Evolutionary conservation across 2,888 invertebrate species (phyloP).

Genomic region (Drosophila merina): DNA sequence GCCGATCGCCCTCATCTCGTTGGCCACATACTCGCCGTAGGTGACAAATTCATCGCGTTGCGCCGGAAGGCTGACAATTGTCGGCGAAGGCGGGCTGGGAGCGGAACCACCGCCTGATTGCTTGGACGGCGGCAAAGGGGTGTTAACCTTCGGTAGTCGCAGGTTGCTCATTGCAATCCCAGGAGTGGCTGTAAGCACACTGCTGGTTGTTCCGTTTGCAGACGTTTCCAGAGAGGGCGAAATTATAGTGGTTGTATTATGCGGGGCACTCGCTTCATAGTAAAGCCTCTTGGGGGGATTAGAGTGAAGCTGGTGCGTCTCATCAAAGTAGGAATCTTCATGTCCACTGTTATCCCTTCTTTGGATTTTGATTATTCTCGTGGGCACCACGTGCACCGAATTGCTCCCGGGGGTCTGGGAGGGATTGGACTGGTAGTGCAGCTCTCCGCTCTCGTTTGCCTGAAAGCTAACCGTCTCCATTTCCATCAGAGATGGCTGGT

Average conservation of each 20-base stretch:
- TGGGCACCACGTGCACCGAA: slow-evolving; percentile 61
- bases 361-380: slow-evolving; percentile 82
- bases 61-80: slow-evolving; percentile 40
- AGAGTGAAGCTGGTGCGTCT: slow-evolving; percentile 66
- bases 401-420: slow-evolving; percentile 28
- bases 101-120: slow-evolving; percentile 43
- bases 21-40: slow-evolving; percentile 87
- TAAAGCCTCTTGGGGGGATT: slow-evolving; percentile 73
- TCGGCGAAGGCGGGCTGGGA: slow-evolving; percentile 42
- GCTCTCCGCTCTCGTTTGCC: slow-evolving; percentile 78
- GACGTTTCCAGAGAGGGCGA: slow-evolving; percentile 60
- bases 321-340: slow-evolving; percentile 76
- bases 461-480: slow-evolving; percentile 80
- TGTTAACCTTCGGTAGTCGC: slow-evolving; percentile 62
- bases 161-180: slow-evolving; percentile 47
- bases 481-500: slow-evolving; percentile 64
- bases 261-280: slow-evolving; percentile 69
- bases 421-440: slow-evolving; percentile 69
- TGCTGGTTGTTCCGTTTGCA: slow-evolving; percentile 53
- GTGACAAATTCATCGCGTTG: slow-evolving; percentile 85
- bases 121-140: slow-evolving; percentile 47
- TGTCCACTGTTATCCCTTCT: slow-evolving; percentile 77
- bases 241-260: slow-evolving; percentile 71
- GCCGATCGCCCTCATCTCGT: slow-evolving; percentile 86
- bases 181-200: slow-evolving; percentile 47